Base-by-base conservation (phyloP, 2,113 vertebrate genomes). In the Antigone vipio region DNA sequence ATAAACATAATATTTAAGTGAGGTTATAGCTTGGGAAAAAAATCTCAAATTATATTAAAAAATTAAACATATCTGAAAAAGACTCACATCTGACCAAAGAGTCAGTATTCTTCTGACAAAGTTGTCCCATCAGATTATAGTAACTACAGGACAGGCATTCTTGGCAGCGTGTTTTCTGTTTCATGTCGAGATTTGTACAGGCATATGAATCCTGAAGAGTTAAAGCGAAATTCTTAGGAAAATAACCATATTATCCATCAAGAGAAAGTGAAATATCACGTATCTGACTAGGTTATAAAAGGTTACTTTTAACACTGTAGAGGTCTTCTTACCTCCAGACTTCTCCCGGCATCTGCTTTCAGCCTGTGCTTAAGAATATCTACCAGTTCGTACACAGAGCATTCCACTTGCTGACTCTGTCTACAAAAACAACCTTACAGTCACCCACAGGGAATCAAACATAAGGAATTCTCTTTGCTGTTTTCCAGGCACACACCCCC, bases 51-150 rank as follows among this genome's bases (percentile, higher is more conserved):
- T 9, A 50, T 73, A 53, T 62, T 69, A 38, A 40, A 71, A 93
- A 78, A 53, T 8, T 44, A 52, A 89, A 78, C 10, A 3, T 52
- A 60, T 89, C 9, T 52, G 34, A 79, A 73, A 76, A 86, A 66
- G 32, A 93, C 98, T 81, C 95, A 99, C 98, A 98, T 98, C 94
- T 98, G 80, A 99, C 97, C 92, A 99, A 93, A 53, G 98, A 98
- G 66, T 99, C 98, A 21, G 98, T 98, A 97, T 98, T 99, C 86
- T 96, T 98, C 74, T 99, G 98, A 90, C 98, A 99, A 76, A 99
- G 92, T 62, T 98, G 98, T 75, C 97, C 98, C 92, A 98, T 97
- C 92, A 98, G 89, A 89, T 97, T 98, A 93, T 98, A 99, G 97
- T 94, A 98, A 74, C 86, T 66, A 91, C 98, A 99, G 11, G 98